phyloP scores from a whole-genome alignment of 2,888 invertebrate genomes.

The Hirtodrosophila confusa region DNA sequence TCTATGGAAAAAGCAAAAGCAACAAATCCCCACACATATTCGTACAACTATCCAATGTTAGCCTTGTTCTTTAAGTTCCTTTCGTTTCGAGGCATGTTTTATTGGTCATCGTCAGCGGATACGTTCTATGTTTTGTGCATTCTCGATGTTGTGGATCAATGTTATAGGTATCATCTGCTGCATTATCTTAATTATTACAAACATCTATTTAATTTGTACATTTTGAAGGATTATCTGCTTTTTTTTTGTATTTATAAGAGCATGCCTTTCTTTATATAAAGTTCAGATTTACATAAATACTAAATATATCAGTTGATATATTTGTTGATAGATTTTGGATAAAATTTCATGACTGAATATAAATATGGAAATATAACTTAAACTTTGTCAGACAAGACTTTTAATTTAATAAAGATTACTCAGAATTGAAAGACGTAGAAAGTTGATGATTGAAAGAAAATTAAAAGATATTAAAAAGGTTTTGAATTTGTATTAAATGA shows the following conservation, averaged over 20 bases:
- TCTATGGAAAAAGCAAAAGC: slow-evolving; percentile 73
- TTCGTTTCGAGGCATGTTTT: slow-evolving; percentile 80
- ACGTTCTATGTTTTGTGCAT: slow-evolving; percentile 68
- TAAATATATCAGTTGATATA: not conserved
- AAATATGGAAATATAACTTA: no score
- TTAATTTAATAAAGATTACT: no score
- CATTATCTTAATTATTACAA: slow-evolving; percentile 39
- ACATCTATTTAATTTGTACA: slow-evolving; percentile 1
- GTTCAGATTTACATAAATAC: not conserved
- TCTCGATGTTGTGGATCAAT: slow-evolving; percentile 83
- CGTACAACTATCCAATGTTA: slow-evolving; percentile 48
- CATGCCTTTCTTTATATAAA: slow-evolving; percentile 23
- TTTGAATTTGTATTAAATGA: no score
- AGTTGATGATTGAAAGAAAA: no score
- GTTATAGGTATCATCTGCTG: slow-evolving; percentile 72
- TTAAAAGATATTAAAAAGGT: no score
- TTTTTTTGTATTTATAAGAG: slow-evolving; percentile 12
- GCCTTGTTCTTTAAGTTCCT: slow-evolving; percentile 75
- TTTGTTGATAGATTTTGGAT: no score
- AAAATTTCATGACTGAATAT: no score
- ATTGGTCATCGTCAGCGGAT: slow-evolving; percentile 59
- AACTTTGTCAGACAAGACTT: no score
- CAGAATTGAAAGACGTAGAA: no score
- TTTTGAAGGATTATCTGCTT: slow-evolving; percentile 20
- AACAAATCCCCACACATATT: slow-evolving; percentile 52